Base-by-base conservation (phyloP, 2,113 vertebrate species). In the Scopus umbretta region DNA sequence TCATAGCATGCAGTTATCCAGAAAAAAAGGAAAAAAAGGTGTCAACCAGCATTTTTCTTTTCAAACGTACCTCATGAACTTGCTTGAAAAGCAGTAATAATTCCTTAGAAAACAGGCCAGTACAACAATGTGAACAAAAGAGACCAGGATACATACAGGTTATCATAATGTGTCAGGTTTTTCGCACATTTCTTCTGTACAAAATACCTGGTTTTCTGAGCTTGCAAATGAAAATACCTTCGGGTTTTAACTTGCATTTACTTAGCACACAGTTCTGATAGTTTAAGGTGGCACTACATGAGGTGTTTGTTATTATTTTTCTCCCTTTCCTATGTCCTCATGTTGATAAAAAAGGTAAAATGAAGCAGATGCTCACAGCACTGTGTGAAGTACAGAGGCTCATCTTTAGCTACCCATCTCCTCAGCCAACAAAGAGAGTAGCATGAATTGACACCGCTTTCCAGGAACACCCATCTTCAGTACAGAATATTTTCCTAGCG, bases 21-120 rank as follows among this genome's bases (percentile, higher is more conserved):
- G 26, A 32, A 66, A 62, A 26, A 73, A 56, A 16, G 1, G 1
- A 1, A 4, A 63, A 40, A 21, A 18, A 2, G 2, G 0, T 13
- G 10, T 36, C 12, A 75, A 17, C 2, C 6, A 36, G 7, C 3
- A n/a, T 67, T 43, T 61, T 55, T 53, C 50, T 49, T 25, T 4
- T 2, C 4, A 32, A 80, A 30, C 3, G 26, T 22, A 43, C 3
- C 22, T 38, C 7, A 75, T 27, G 2, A 47, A 56, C 3, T 52
- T 80, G 26, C 40, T 76, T 67, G 19, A 84, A 43, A 89, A 68
- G 20, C 9, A 59, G 4, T 43, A 50, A 50, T 29, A 81, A 82
- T 43, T 67, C 26, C 34, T 59, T 68, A 30, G 18, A 80, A 87
- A 90, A 83, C 3, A 82, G n/a, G 16, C 42, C 30, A 72, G 13